These are phyloP conservation scores for Epinephelus malabaricus DNA, from an alignment of 2,797 vertebrate genomes.

Conservation along the genomic window DNA sequence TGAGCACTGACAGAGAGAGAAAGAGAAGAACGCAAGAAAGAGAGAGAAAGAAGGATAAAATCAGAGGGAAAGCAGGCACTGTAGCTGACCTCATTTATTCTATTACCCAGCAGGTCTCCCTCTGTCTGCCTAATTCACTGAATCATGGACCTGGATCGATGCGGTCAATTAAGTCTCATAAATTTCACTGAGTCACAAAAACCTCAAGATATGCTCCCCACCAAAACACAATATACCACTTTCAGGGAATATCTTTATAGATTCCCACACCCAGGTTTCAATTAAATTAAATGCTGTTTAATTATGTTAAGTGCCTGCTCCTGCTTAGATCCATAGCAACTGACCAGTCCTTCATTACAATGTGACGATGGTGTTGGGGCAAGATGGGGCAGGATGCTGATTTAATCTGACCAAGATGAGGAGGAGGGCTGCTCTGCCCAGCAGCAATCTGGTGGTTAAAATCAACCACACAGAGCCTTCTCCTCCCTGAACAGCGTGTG, in stretches of 20 bases:
- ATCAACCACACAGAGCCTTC: constrained; percentile 18
- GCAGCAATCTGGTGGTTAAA: constrained; percentile 17
- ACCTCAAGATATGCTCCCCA: constrained; percentile 29
- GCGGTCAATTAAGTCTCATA: constrained; percentile 58
- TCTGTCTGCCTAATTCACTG: constrained; percentile 46
- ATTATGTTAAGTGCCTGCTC: constrained; percentile 66
- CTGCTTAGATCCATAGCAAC: constrained; percentile 32
- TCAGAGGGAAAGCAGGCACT: constrained; percentile 16
- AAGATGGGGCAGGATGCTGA: background rate
- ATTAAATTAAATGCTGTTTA: constrained; percentile 53
- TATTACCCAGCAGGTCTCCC: constrained; percentile 63
- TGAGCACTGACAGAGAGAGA: constrained; percentile 32
- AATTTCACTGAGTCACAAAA: constrained; percentile 53
- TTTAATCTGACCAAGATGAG: constrained; percentile 42
- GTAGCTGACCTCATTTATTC: constrained; percentile 64
- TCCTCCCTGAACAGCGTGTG: constrained; percentile 38
- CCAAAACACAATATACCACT: constrained; percentile 33
- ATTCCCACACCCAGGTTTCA: constrained; percentile 35
- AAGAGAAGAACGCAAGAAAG: constrained; percentile 25
- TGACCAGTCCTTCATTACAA: constrained; percentile 14
- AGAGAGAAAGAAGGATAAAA: constrained; percentile 5
- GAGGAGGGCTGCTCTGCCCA: constrained; percentile 10
- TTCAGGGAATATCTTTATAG: constrained; percentile 45
- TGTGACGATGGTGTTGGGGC: constrained; percentile 28
- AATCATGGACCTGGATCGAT: constrained; percentile 68